Percentiles rank a stretch among this genome's conserved stretches.
phyloP scores from a whole-genome alignment of 2,113 vertebrate species.

The Misgurnus mizolepis region DNA sequence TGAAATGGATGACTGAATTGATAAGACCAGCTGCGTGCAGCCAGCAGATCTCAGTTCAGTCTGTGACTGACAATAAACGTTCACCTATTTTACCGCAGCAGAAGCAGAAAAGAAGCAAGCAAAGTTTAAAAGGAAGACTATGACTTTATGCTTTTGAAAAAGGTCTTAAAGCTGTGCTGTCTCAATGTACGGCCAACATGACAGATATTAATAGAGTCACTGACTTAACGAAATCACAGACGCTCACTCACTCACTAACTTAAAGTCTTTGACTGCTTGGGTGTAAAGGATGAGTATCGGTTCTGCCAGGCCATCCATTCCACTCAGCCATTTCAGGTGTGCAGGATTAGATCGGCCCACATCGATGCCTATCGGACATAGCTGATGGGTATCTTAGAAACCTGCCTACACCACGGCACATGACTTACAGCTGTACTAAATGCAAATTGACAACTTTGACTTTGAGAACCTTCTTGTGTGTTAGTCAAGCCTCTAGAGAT shows the following conservation, averaged over 20 bases:
- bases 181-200: not conserved
- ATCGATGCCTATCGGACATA: not conserved
- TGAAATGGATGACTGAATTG: not conserved
- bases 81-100: not conserved
- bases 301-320: not conserved
- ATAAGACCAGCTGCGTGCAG: not conserved
- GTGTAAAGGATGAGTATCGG: not conserved
- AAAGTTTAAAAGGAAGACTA: constrained; percentile 13
- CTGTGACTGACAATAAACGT: not conserved
- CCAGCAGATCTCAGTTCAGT: not conserved
- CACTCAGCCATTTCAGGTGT: not conserved
- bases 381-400: too few relatives aligned
- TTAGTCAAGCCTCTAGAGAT: too few relatives aligned
- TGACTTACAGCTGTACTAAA: not conserved
- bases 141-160: constrained; percentile 9
- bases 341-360: not conserved
- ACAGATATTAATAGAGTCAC: constrained; percentile 40
- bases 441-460: too few relatives aligned
- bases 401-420: not conserved
- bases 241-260: not conserved
- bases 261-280: not conserved
- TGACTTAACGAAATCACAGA: not conserved
- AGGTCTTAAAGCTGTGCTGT: constrained; percentile 8
- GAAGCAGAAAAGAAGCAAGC: constrained; percentile 26
- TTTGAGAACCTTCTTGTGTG: too few relatives aligned